phyloP scores from a whole-genome alignment of 2,797 vertebrate genomes.

The Sciaenops ocellatus region DNA sequence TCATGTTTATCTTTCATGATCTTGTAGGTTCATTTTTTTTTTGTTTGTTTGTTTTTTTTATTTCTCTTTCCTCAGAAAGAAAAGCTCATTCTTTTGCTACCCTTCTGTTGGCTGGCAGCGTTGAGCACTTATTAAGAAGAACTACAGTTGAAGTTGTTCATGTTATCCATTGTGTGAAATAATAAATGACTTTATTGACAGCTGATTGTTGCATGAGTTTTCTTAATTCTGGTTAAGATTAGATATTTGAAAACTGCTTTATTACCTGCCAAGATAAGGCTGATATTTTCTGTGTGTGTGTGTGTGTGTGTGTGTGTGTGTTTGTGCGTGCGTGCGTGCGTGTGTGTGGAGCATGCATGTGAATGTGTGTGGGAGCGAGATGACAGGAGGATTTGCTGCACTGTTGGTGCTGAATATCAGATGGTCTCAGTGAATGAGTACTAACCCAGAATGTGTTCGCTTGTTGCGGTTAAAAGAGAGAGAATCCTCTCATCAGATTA shows the following conservation, averaged over 20 bases:
- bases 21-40: conserved; percentile 91
- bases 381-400: conserved; percentile 55
- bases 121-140: conserved; percentile 98
- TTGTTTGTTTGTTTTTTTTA: conserved; percentile 79
- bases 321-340: background rate
- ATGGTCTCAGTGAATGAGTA: conserved; percentile 61
- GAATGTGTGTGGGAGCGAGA: conserved; percentile 29
- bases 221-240: conserved; percentile 49
- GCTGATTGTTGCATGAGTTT: conserved; percentile 61
- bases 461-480: conserved; percentile 60
- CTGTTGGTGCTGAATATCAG: conserved; percentile 59
- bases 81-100: conserved; percentile 97
- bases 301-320: conserved; percentile 12
- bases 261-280: conserved; percentile 32
- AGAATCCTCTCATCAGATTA: conserved; percentile 78
- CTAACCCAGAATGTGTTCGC: conserved; percentile 51
- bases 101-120: conserved; percentile 95
- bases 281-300: conserved; percentile 1
- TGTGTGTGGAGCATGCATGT: conserved; percentile 21
- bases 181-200: conserved; percentile 93
- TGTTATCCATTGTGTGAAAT: conserved; percentile 99
- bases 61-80: conserved; percentile 89
- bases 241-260: conserved; percentile 34
- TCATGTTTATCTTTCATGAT: conserved; percentile 98
- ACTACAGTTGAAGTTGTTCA: conserved; percentile 98